A percentile compares a stretch with the other conserved stretches of the same genome.
phyloP scores from a whole-genome alignment of 2,113 vertebrate genomes.

The Campylomormyrus numenius region DNA sequence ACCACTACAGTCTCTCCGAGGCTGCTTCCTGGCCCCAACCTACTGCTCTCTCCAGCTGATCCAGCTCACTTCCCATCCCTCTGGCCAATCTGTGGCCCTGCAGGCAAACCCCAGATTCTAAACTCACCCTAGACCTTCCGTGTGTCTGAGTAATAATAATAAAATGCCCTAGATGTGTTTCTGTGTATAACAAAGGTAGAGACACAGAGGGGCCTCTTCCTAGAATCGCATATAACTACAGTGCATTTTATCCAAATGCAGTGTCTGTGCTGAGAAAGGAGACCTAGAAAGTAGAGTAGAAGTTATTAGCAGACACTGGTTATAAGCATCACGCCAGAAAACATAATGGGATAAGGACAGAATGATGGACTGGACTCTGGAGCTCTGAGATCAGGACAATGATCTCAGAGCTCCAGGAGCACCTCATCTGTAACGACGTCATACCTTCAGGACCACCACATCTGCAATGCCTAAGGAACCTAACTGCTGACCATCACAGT shows the following conservation, averaged over 20 bases:
- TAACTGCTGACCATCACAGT: neutral
- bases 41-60: neutral
- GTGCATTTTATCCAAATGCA: neutral
- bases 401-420: neutral
- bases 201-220: conserved; percentile 23
- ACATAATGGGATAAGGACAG: neutral
- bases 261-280: neutral
- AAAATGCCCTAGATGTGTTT: conserved; percentile 5
- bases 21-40: conserved; percentile 42
- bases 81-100: neutral
- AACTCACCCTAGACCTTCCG: neutral
- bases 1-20: conserved; percentile 24
- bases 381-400: neutral
- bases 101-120: neutral
- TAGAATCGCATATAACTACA: neutral
- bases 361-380: neutral
- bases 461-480: neutral
- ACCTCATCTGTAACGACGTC: neutral
- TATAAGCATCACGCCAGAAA: neutral
- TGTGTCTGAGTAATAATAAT: neutral
- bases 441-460: neutral
- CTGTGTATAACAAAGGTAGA: neutral
- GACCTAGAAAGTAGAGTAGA: neutral
- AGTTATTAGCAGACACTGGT: neutral
- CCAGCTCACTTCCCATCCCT: neutral